These are phyloP conservation scores for Sinopyrophorus schimmeli DNA, from an alignment of 2,888 invertebrate genomes.

Conservation along the genomic window DNA sequence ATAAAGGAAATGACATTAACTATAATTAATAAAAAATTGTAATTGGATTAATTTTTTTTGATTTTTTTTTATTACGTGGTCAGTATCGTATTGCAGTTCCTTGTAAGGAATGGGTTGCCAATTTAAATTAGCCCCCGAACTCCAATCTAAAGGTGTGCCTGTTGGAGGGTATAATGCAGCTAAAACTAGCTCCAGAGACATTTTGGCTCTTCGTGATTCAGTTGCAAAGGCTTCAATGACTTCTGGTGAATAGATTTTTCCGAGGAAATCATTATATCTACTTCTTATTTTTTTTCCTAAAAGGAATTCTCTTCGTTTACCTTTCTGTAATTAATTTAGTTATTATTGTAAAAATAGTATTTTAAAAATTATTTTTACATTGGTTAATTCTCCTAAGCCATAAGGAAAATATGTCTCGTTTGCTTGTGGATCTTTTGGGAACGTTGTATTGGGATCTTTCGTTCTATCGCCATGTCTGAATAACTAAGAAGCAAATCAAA, in stretches of 20 bases:
- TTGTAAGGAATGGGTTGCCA: conserved; percentile 47
- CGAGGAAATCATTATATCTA: conserved; percentile 64
- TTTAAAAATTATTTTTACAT: conserved; percentile 64
- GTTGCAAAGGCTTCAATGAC: conserved; percentile 63
- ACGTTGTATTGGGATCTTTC: conserved; percentile 63
- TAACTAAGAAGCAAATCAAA: conserved; percentile 54
- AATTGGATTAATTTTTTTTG: background rate
- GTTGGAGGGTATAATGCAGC: conserved; percentile 69
- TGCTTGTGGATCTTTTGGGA: conserved; percentile 68
- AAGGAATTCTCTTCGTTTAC: conserved; percentile 64
- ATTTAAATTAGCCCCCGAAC: conserved; percentile 45
- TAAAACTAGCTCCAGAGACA: conserved; percentile 68
- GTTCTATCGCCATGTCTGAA: conserved; percentile 78
- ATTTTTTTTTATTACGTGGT: conserved; percentile 41
- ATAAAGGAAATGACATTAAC: conserved; percentile 38
- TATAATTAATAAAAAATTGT: conserved; percentile 6
- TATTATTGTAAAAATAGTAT: background rate
- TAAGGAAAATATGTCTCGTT: conserved; percentile 69
- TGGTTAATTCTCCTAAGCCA: conserved; percentile 77
- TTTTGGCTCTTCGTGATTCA: conserved; percentile 70
- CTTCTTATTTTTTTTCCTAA: conserved; percentile 64
- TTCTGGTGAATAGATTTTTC: conserved; percentile 60
- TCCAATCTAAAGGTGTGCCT: conserved; percentile 60
- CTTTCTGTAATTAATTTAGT: conserved; percentile 48
- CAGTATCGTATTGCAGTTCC: conserved; percentile 37